Evolutionary conservation across 2,797 vertebrate species (phyloP), one percentile per base, ranked within the genome.

Genomic region (Arremon brunneinucha): DNA sequence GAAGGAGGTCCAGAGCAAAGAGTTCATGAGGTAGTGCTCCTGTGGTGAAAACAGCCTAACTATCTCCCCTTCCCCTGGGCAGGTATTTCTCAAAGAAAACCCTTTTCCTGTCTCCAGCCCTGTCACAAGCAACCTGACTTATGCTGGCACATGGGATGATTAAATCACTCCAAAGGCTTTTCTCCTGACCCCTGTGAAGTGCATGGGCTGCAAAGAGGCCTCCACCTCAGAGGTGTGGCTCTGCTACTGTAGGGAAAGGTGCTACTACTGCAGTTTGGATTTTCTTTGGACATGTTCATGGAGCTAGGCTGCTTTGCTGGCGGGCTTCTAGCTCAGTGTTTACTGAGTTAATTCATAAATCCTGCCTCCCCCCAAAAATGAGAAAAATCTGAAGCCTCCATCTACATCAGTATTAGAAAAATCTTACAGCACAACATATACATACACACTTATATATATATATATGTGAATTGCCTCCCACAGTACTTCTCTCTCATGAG

Each of bases 91-190:
- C 70, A 34, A 9, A 71, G 65, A 59, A 95, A 63, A 35, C 5
- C 11, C 19, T 62, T 47, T 65, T 28, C 44, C 12, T 39, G 17
- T 56, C 47, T 70, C 39, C 47, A 88, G 41, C 21, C 46, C 21
- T 20, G 5, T 27, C 56, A 50, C 1, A 4, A 26, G 27, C 50
- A 84, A 30, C 22, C 4, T 14, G 44, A 62, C 24, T 64, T 62
- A 30, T 0, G 1, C n/a, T 64, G 57, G 19, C 7, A 20, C 46
- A 20, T 3, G 2, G 2, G 1, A 1, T 15, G 15, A 56, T 81
- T 68, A 0, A 15, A 18, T n/a, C 34, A 11, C 5, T 56, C 37
- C 8, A 3, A 63, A 83, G 37, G 62, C n/a, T 88, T 81, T 83
- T 75, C 27, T 74, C 56, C 41, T 37, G 50, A 41, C 3, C 12